Evolutionary conservation across 2,113 vertebrate species (phyloP), one percentile per base, ranked within the genome.

Genomic region (Atherinomorus stipes): DNA sequence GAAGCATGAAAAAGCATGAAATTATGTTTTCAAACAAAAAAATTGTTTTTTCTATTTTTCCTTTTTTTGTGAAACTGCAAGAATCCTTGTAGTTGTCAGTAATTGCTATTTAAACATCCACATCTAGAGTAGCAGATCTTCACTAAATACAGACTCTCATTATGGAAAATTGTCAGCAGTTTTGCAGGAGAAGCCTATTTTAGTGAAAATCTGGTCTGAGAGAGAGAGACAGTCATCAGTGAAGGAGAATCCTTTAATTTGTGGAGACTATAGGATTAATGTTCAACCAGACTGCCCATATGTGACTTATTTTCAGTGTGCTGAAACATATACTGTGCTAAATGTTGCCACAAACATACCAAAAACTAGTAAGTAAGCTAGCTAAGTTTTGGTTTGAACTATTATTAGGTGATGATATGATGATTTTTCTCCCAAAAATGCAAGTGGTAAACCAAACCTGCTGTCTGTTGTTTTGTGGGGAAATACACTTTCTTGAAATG

Each of bases 361-460:
- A 80, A 78, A 74, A 25, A 84, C 83, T 69, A 77, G 65, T 26
- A 47, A 53, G 66, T 44, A 57, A 68, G 40, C 10, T 52, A 78
- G 47, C 87, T 69, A 53, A 88, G 87, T 87, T 91, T 77, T 91
- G 90, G 92, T 86, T 79, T 61, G 53, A 47, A 70, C 86, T 91
- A 87, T 91, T 92, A 93, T 93, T 92, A 94, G 87, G 92, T 93
- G 93, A 92, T 92, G 94, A 92, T 93, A 87, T 85, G 76, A 91
- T 90, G 89, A 91, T 82, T 84, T 85, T 74, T 67, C 60, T 80
- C 49, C 62, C n/a, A 84, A 84, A 90, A 87, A 93, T 91, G 86
- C 63, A 49, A 69, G 85, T 25, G 83, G 87, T 92, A 71, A 80
- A 86, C 89, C 86, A 12, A 78, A 69, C 13, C 51, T 71, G 67